A percentile compares a stretch with the other conserved stretches of the same genome.
Evolutionary conservation across 2,888 invertebrate species (phyloP).

Genomic region (Kuschelorhynchus macadamiae): DNA sequence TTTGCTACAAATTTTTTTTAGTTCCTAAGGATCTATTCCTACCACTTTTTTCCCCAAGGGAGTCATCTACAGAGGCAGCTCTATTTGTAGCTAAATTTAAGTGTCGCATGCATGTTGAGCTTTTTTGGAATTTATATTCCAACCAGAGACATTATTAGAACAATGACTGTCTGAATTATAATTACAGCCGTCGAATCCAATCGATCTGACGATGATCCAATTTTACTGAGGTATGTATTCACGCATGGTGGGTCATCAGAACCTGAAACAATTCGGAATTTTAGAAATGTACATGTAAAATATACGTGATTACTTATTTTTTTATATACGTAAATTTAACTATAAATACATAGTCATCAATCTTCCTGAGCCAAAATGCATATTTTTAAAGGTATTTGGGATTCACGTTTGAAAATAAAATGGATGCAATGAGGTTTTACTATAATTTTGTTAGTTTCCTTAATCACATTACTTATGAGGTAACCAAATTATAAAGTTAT

Average conservation of each 20-base stretch:
- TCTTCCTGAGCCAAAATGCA: too few relatives aligned
- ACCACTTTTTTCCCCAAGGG: constrained; percentile 14
- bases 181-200: constrained; percentile 18
- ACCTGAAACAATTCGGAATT: constrained; percentile 64
- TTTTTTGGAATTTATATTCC: constrained; percentile 28
- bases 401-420: too few relatives aligned
- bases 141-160: constrained; percentile 54
- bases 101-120: constrained; percentile 11
- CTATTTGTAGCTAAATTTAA: constrained; percentile 23
- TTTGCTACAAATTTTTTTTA: constrained; percentile 22
- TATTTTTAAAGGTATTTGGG: too few relatives aligned
- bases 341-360: too few relatives aligned
- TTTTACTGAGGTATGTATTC: constrained; percentile 63
- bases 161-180: constrained; percentile 42
- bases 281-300: too few relatives aligned
- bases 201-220: constrained; percentile 55
- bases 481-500: too few relatives aligned
- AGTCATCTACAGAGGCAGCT: constrained; percentile 28
- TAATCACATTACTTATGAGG: too few relatives aligned
- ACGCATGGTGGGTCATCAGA: constrained; percentile 66
- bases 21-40: constrained; percentile 24
- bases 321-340: too few relatives aligned
- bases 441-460: too few relatives aligned
- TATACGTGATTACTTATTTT: too few relatives aligned
- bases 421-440: too few relatives aligned